Evolutionary conservation across 2,888 invertebrate genomes (phyloP), one percentile per base, ranked within the genome.

Genomic region (Troilus luridus): DNA sequence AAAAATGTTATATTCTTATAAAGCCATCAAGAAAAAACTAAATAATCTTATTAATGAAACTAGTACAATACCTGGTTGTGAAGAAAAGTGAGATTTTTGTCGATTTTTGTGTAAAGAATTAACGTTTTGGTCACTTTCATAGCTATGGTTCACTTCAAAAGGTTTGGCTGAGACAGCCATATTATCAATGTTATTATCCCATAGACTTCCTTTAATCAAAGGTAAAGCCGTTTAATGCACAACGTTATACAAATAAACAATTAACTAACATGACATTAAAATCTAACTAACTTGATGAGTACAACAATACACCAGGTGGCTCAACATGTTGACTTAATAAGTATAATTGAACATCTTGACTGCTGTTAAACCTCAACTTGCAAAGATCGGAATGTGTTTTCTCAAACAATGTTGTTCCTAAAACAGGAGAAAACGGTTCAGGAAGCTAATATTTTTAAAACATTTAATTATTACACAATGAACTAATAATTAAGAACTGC

Each of bases 261-360:
- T 77, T 41, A 41, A 41, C 41, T 41, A 41, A 41, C 41, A 41
- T 41, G 41, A 41, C 41, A 24, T 56, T 17, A 64, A 64, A 62
- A 91, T 88, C 11, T 85, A 85, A 92, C 92, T 93, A 94, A 96
- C 96, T 95, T 92, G 97, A 97, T 93, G 95, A 96, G 93, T 97
- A 97, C 10, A 97, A 94, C n/a, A 96, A 94, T 88, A 95, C 94
- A 58, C 97, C 97, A n/a, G 97, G 97, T 17, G 96, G 95, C 92
- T 96, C 95, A 88, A 96, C 95, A 92, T 96, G 96, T 91, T 96
- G 95, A 93, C 95, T 96, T 85, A 96, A 94, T 0, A 96, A 97
- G 93, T 96, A 96, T 27, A 97, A 94, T 93, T 96, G 96, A 62
- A 96, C 95, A 89, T 95, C 95, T 89, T 96, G 95, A 3, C 96